Conservation (phyloP, 2,797 vertebrate species). For the Sebastes steindachneri region DNA sequence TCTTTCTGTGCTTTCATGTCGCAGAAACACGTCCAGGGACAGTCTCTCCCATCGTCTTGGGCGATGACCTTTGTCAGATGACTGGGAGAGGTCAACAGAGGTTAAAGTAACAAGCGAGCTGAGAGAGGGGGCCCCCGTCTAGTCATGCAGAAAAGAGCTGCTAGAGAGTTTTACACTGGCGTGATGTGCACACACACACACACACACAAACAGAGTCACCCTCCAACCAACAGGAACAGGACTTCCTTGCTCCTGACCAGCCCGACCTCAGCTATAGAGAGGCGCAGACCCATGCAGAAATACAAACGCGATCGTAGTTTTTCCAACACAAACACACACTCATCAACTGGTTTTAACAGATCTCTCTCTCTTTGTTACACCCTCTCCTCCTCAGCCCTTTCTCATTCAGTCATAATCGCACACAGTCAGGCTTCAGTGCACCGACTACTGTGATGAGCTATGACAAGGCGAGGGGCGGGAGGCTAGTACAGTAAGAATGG, state of each 20-base stretch:
- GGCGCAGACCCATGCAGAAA: conserved; percentile 65
- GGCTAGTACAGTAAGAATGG: conserved; percentile 42
- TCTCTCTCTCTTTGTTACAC: conserved; percentile 21
- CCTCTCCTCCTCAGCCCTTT: conserved; percentile 29
- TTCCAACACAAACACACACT: conserved; percentile 77
- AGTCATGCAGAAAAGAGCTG: conserved; percentile 85
- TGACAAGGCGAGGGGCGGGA: conserved; percentile 73
- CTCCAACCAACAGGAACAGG: conserved; percentile 43
- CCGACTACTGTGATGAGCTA: conserved; percentile 72
- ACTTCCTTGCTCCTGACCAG: conserved; percentile 50
- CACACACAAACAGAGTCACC: conserved; percentile 21
- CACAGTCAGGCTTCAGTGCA: conserved; percentile 64
- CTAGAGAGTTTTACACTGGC: conserved; percentile 51
- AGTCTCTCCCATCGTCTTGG: conserved; percentile 59
- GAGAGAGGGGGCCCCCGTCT: conserved; percentile 73
- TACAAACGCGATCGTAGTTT: conserved; percentile 62
- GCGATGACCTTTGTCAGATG: conserved; percentile 85
- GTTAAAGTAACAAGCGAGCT: conserved; percentile 85
- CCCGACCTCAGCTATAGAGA: conserved; percentile 55
- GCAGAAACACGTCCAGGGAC: conserved; percentile 16
- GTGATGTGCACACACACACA: neutral
- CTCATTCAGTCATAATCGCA: conserved; percentile 61
- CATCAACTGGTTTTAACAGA: conserved; percentile 61
- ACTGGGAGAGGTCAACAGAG: conserved; percentile 83
- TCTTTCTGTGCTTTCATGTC: conserved; percentile 25